Conservation (phyloP, 2,113 vertebrate species). For the Barnardius zonarius region DNA sequence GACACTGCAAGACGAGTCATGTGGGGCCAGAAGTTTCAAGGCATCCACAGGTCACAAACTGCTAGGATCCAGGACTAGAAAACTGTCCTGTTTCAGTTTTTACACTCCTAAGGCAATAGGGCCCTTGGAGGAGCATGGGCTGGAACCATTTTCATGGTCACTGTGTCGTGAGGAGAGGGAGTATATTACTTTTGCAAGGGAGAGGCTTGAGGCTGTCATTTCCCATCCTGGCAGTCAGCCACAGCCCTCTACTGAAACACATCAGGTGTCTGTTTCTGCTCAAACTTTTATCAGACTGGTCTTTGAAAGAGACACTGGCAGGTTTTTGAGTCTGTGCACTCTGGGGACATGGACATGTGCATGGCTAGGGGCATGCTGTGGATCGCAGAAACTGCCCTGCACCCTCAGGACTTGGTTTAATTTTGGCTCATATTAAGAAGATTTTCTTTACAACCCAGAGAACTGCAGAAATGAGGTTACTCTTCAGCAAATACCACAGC, state of each 20-base stretch:
- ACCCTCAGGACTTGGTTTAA: not conserved
- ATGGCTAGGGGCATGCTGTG: not conserved
- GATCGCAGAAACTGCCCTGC: not conserved
- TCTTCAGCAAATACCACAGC: not conserved
- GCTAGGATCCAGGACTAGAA: not conserved
- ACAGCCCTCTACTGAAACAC: not conserved
- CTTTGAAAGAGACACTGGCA: not conserved
- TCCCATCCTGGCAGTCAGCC: not conserved
- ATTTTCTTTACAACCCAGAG: not conserved
- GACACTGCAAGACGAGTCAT: not conserved
- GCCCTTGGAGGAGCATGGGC: fast-evolving
- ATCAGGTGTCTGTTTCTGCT: not conserved
- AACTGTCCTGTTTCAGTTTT: not conserved
- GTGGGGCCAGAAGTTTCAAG: not conserved
- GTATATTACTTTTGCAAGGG: not conserved
- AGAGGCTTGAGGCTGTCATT: not conserved
- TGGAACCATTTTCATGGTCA: not conserved
- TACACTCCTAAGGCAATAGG: not conserved
- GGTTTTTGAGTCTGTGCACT: not conserved
- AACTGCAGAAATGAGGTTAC: not conserved
- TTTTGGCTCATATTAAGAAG: not conserved
- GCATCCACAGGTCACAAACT: not conserved
- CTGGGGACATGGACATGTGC: not conserved
- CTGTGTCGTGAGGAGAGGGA: not conserved
- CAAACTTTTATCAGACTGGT: not conserved